These are phyloP conservation scores for Lypha dubia DNA, from an alignment of 2,888 invertebrate genomes.

Conservation along the genomic window DNA sequence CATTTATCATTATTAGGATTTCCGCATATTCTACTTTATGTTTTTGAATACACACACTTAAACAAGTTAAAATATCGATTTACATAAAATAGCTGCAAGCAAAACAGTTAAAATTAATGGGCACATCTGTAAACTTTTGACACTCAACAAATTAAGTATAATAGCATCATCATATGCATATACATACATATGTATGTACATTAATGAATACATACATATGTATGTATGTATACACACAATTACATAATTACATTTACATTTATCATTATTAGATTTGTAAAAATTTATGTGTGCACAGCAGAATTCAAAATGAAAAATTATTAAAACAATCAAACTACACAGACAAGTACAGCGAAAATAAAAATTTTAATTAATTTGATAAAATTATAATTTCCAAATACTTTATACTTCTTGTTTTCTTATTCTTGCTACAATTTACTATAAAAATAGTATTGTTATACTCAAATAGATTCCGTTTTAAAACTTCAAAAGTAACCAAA, in stretches of 20 bases:
- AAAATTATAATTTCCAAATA: too few species aligned
- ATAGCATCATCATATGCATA: not conserved
- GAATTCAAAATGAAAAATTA: not conserved
- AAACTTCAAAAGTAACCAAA: not conserved
- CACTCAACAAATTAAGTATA: conserved; percentile 63
- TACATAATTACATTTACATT: conserved; percentile 3
- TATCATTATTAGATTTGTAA: not conserved
- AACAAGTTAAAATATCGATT: conserved; percentile 45
- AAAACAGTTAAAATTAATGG: conserved; percentile 62
- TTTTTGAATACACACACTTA: not conserved
- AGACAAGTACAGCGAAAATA: not conserved
- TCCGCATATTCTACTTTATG: not conserved
- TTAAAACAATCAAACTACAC: not conserved
- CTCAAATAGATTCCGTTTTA: not conserved
- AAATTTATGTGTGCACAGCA: not conserved
- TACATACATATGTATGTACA: not conserved
- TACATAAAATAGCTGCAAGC: conserved; percentile 52
- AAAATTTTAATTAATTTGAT: not conserved
- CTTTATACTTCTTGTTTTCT: too few species aligned
- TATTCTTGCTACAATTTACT: too few species aligned
- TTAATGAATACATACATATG: not conserved
- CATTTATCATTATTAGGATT: not conserved
- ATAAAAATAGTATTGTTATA: not conserved
- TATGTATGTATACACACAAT: not conserved
- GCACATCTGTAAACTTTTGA: conserved; percentile 67